Evolutionary conservation across 2,797 vertebrate genomes (phyloP).

Genomic region (Urosaurus nigricauda): DNA sequence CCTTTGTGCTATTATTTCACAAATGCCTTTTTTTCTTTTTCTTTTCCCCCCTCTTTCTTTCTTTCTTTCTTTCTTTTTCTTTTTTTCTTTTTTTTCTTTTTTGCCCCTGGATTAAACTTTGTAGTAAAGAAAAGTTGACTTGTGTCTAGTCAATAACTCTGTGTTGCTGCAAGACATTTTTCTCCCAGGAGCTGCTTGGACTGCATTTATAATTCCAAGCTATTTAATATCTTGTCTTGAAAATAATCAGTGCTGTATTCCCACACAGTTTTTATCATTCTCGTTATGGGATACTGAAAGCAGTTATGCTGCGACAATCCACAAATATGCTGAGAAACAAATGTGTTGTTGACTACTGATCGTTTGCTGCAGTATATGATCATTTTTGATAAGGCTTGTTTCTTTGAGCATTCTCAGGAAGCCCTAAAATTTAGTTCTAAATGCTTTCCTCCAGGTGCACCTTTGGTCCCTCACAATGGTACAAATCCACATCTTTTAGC

Average conservation of each 20-base stretch:
- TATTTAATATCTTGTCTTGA: background rate
- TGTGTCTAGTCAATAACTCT: constrained; percentile 44
- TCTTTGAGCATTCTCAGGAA: background rate
- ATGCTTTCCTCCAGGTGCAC: background rate
- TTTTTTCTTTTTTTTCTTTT: background rate
- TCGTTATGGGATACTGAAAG: background rate
- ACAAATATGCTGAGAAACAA: background rate
- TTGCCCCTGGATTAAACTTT: constrained; percentile 20
- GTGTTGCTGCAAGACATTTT: background rate
- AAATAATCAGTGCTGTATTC: background rate
- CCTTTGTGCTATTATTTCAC: constrained; percentile 54
- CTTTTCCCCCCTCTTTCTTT: background rate
- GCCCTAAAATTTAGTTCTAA: background rate
- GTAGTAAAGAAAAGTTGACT: constrained; percentile 52
- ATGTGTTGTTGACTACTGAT: background rate
- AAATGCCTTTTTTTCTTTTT: constrained; percentile 7
- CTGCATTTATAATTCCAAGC: constrained; percentile 19
- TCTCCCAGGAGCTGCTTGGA: constrained; percentile 18
- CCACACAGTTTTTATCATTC: background rate
- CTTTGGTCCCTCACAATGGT: background rate
- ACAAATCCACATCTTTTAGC: background rate
- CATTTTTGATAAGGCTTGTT: background rate
- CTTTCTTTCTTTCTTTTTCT: background rate
- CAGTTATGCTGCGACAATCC: background rate
- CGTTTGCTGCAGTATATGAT: background rate